phyloP scores from a whole-genome alignment of 2,113 vertebrate genomes.

The Entelurus aequoreus region DNA sequence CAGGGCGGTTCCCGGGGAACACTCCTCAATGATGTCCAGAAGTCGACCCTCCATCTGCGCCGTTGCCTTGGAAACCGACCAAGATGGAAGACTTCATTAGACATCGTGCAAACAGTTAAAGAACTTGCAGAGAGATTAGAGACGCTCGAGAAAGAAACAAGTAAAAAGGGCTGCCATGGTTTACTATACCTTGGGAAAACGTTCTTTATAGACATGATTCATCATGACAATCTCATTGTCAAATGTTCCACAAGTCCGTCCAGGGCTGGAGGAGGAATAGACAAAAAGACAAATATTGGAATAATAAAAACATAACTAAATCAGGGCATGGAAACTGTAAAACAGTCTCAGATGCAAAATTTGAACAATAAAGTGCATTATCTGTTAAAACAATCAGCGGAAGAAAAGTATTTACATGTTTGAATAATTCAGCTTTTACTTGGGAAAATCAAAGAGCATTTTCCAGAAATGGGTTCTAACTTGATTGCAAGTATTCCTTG shows the following conservation, averaged over 20 bases:
- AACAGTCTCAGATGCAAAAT: background rate
- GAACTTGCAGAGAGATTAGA: background rate
- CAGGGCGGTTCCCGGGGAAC: conserved; percentile 71
- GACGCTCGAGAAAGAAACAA: background rate
- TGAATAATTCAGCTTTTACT: too few relatives aligned
- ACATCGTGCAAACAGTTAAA: background rate
- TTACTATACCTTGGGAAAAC: conserved; percentile 86
- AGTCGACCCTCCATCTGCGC: conserved; percentile 92
- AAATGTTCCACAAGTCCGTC: conserved; percentile 81
- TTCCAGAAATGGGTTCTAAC: background rate
- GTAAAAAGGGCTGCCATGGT: background rate
- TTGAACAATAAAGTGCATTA: background rate
- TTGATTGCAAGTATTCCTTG: conserved; percentile 7
- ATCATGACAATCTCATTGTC: conserved; percentile 97
- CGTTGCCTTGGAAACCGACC: conserved; percentile 75
- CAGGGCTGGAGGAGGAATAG: conserved; percentile 72
- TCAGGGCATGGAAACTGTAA: background rate
- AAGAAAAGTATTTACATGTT: too few relatives aligned
- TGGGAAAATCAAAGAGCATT: background rate
- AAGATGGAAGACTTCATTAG: conserved; percentile 26
- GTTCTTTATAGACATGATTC: conserved; percentile 96
- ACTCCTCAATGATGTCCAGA: conserved; percentile 79
- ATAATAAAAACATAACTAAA: background rate
- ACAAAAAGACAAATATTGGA: conserved; percentile 8
- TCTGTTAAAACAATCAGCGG: background rate